Base-by-base conservation (phyloP, 2,888 invertebrate species). In the Lycia hirtaria region DNA sequence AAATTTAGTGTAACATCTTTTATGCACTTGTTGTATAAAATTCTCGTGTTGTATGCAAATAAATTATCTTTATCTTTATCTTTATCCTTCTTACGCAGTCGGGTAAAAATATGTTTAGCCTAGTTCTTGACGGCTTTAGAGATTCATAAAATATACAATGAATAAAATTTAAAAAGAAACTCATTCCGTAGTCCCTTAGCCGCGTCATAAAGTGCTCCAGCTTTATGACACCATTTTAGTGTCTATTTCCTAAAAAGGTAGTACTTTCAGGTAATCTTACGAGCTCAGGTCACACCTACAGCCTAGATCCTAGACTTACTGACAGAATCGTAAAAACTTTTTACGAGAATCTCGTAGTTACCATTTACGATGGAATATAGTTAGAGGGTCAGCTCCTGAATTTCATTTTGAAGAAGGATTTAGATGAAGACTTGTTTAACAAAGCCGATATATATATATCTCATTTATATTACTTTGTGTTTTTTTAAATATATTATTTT, bases 321-420 rank as follows among this genome's bases (percentile, higher is more conserved):
- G 60, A 38, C 52, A 28, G 37, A 30, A 47, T 24, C 52, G 51
- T 63, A 57, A 57, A 66, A 64, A 56, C 35, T 54, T 65, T 65
- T 60, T 60, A 66, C 55, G 59, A 47, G 26, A 37, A 15, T 12
- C 22, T 32, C 24, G 20, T 55, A 56, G 45, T 59, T 53, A 56
- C 37, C 19, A 30, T 38, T 56, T 47, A 45, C 33, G 43, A 24
- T 28, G 4, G 26, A 38, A 14, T 48, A 47, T 40, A 37, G 20
- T 50, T 40, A 37, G 20, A 12, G 26, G 52, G 52, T 53, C 52
- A 49, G 30, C 15, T 17, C 19, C 14, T 20, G 15, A 28, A 24
- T 47, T 45, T 47, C 45, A 53, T 53, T 40, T 32, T 22, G 32
- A 9, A 30, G n/a, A 38, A 20, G 32, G 7, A 12, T 50, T 24